Evolutionary conservation across 2,797 vertebrate species (phyloP), one percentile per base, ranked within the genome.

Genomic region (Chelmon rostratus): DNA sequence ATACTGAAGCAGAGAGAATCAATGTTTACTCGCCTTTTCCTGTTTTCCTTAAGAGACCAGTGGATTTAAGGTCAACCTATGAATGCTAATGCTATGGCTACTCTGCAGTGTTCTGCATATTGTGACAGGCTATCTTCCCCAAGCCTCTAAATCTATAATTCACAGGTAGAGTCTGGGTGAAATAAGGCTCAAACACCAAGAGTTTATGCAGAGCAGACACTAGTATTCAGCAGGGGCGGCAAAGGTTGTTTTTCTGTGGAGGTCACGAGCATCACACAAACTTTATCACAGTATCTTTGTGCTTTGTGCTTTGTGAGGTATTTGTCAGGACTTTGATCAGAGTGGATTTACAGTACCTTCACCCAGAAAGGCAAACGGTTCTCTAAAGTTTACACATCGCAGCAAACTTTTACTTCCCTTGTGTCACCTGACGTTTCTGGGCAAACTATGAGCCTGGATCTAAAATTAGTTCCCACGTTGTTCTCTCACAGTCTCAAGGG

Each of bases 91-190:
- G 25, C 5, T 7, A 23, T 19, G 47, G 70, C 77, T 53, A 64
- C 44, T 76, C 77, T 28, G 64, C 81, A 79, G 71, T 52, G 31
- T 62, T 81, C 65, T 87, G 78, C 76, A 80, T 69, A 68, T 50
- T 79, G 50, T 83, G 79, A 83, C 73, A 72, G 57, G 23, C 9
- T 59, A 31, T 76, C 52, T 83, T 76, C 50, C 44, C 33, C 49
- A 58, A 64, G 67, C 46, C 53, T 79, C 73, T 79, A 86, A 77
- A 88, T 93, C 80, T 90, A 84, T 86, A 83, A 91, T 87, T 91
- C 73, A 88, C 72, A 79, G 70, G 77, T 56, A 67, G 50, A 67
- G 40, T 10, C 47, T 16, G 8, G 53, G 42, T 70, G 28, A 64
- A 84, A 73, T 73, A 19, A n/a, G 53, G 47, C 76, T 89, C 68